Conservation (phyloP, 2,888 invertebrate genomes). For the Buathra laborator region DNA sequence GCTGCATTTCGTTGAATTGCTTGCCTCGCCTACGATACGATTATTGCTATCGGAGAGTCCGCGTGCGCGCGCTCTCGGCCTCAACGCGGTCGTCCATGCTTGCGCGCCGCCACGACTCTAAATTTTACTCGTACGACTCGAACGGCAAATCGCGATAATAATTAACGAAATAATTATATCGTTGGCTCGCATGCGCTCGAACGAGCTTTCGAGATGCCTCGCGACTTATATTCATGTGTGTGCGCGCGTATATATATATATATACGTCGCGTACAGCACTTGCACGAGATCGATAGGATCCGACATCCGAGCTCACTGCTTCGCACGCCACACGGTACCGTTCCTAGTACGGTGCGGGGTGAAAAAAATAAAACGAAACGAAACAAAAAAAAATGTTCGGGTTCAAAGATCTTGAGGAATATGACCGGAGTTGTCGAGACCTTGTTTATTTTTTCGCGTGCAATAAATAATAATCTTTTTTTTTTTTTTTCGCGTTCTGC, state of each 20-base stretch:
- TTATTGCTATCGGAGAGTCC: slow-evolving; percentile 61
- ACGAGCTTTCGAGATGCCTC: slow-evolving; percentile 3
- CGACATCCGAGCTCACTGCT: slow-evolving; percentile 18
- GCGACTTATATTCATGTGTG: background rate
- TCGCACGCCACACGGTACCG: slow-evolving; percentile 30
- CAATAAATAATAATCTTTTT: background rate
- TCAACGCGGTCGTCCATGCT: background rate
- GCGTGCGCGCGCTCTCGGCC: too few relatives aligned
- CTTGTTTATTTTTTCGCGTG: background rate
- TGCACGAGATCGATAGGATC: slow-evolving; percentile 40
- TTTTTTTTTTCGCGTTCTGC: background rate
- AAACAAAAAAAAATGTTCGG: background rate
- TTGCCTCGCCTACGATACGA: slow-evolving; percentile 64
- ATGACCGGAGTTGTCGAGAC: background rate
- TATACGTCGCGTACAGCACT: slow-evolving; percentile 2
- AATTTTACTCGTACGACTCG: slow-evolving; percentile 49
- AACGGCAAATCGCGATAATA: slow-evolving; percentile 63
- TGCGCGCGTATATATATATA: background rate
- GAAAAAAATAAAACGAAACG: background rate
- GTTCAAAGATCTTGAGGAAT: slow-evolving; percentile 2
- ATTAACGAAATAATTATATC: slow-evolving; percentile 71
- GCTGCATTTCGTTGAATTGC: slow-evolving; percentile 57
- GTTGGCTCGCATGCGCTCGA: slow-evolving; percentile 62
- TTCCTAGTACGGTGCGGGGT: background rate
- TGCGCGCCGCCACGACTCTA: slow-evolving; percentile 2